Conservation (phyloP, 2,797 vertebrate genomes). For the Karalla daura region DNA sequence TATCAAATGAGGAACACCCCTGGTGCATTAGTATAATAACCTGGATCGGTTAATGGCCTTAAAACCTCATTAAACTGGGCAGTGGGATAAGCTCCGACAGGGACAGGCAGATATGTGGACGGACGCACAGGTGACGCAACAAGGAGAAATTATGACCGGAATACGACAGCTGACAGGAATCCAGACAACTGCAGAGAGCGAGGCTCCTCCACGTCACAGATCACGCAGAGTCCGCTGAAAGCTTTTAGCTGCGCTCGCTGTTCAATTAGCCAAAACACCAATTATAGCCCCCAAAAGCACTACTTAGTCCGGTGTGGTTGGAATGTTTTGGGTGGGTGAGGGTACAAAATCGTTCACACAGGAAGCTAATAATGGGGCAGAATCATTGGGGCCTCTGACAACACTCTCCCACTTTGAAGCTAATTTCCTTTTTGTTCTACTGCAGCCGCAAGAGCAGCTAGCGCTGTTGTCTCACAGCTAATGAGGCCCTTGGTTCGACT, state of each 20-base stretch:
- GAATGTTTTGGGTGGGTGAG: constrained; percentile 56
- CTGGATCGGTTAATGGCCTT: constrained; percentile 71
- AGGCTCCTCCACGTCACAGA: constrained; percentile 35
- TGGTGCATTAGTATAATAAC: constrained; percentile 66
- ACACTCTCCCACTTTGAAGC: constrained; percentile 30
- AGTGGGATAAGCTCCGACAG: constrained; percentile 53
- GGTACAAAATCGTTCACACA: constrained; percentile 62
- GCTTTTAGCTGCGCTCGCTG: constrained; percentile 63
- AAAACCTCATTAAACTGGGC: constrained; percentile 69
- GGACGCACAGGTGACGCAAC: constrained; percentile 22
- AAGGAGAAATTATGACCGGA: constrained; percentile 8
- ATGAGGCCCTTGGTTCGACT: too few relatives aligned
- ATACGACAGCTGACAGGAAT: constrained; percentile 18
- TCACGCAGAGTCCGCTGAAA: constrained; percentile 43
- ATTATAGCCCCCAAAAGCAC: constrained; percentile 57
- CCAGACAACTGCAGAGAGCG: constrained; percentile 13
- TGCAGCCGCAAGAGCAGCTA: too few relatives aligned
- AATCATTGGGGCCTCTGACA: constrained; percentile 65
- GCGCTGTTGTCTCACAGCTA: too few relatives aligned
- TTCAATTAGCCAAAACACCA: constrained; percentile 71
- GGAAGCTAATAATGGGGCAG: constrained; percentile 64
- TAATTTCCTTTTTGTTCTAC: constrained; percentile 15
- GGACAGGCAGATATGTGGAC: constrained; percentile 42
- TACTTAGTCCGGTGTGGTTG: constrained; percentile 53
- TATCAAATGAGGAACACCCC: constrained; percentile 68